Evolutionary conservation across 1,140 invertebrate genomes (phyloP).

Genomic region (Apocrypta bakeri): DNA sequence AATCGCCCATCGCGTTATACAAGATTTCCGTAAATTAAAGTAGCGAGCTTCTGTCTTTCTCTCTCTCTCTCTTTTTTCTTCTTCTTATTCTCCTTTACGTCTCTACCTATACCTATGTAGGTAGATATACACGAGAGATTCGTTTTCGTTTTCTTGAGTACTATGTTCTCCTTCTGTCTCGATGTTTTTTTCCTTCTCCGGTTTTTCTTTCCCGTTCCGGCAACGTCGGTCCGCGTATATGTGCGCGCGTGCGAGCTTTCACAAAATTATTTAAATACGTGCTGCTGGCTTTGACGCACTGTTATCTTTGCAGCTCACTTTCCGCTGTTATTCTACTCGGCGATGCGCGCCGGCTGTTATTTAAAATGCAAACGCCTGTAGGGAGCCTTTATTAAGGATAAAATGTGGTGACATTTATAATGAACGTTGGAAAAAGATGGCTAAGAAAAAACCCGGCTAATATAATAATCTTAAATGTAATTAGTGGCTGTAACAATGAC

Average conservation of each 20-base stretch:
- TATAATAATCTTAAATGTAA: background rate
- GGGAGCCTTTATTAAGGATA: slow-evolving; percentile 22
- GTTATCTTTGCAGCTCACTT: slow-evolving; percentile 1
- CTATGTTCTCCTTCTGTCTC: background rate
- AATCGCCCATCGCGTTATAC: slow-evolving; percentile 23
- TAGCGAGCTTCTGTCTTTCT: background rate
- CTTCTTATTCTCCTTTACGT: background rate
- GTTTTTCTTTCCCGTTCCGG: background rate
- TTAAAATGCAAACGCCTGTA: slow-evolving; percentile 24
- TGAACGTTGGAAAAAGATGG: background rate
- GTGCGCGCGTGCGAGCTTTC: background rate
- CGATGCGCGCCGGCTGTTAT: background rate
- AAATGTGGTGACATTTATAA: slow-evolving; percentile 22
- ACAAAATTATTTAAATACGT: slow-evolving; percentile 2
- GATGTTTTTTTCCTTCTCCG: background rate
- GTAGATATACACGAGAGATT: background rate
- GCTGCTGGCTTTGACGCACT: slow-evolving; percentile 3
- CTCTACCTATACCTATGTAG: background rate
- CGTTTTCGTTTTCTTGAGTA: background rate
- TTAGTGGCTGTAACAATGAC: background rate
- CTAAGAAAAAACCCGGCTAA: background rate
- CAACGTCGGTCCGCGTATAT: background rate
- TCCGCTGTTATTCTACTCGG: background rate
- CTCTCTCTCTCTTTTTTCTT: background rate
- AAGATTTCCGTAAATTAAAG: slow-evolving; percentile 26